Evolutionary conservation across 2,888 invertebrate genomes (phyloP).

Genomic region (Callimorpha dominula): DNA sequence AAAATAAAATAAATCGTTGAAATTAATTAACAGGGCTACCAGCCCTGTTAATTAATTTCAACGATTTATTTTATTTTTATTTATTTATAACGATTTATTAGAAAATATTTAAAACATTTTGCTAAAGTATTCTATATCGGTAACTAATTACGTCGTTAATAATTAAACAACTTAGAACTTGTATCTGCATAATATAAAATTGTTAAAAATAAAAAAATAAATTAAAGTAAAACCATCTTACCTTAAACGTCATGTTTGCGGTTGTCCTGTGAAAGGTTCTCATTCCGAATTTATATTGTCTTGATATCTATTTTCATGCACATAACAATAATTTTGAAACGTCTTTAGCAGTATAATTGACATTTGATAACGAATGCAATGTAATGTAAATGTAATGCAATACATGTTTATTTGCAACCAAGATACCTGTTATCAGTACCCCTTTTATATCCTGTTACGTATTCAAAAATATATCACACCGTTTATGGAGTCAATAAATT

Average conservation of each 20-base stretch:
- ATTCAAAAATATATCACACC: not conserved
- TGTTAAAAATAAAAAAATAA: not conserved
- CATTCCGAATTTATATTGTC: constrained; percentile 48
- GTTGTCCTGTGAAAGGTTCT: constrained; percentile 3
- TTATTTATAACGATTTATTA: too few species aligned
- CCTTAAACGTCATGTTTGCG: constrained; percentile 40
- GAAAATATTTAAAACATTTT: too few species aligned
- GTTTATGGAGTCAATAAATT: not conserved
- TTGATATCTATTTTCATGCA: constrained; percentile 42
- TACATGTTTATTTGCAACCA: constrained; percentile 29
- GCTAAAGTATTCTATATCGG: not conserved
- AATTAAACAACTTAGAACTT: too few species aligned
- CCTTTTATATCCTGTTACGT: constrained; percentile 26
- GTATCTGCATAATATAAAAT: too few species aligned
- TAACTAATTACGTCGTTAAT: too few species aligned
- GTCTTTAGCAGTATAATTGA: constrained; percentile 34
- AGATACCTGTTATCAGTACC: constrained; percentile 36
- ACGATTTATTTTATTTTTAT: not conserved
- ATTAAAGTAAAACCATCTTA: constrained; percentile 21
- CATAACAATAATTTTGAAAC: constrained; percentile 39
- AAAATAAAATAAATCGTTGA: not conserved
- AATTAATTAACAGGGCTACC: too few species aligned
- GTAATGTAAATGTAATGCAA: constrained; percentile 5
- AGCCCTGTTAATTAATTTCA: too few species aligned
- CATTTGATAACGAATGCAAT: constrained; percentile 38